Evolutionary conservation across 2,888 invertebrate species (phyloP).

Genomic region (Pseudococcus viburni): DNA sequence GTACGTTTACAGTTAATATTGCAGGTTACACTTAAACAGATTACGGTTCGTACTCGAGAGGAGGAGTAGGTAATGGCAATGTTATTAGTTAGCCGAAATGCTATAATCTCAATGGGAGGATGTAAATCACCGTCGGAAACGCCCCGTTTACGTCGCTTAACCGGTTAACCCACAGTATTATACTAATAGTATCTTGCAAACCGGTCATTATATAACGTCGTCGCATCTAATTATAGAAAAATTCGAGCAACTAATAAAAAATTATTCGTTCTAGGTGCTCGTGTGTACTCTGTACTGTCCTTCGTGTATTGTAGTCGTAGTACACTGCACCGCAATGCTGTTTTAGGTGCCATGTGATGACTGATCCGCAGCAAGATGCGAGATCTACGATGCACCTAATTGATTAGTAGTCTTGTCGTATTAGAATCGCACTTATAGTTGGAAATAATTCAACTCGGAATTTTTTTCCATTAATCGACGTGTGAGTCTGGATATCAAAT

Average conservation of each 20-base stretch:
- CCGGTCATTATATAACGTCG: conserved; percentile 53
- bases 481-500: too few relatives aligned
- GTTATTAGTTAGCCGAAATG: conserved; percentile 60
- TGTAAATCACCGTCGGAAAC: conserved; percentile 59
- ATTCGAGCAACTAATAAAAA: conserved; percentile 53
- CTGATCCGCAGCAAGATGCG: neutral
- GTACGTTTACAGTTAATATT: conserved; percentile 49
- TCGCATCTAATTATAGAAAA: conserved; percentile 53
- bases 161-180: conserved; percentile 57
- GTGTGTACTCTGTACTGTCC: neutral
- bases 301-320: neutral
- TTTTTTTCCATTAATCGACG: too few relatives aligned
- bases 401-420: too few relatives aligned
- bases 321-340: neutral
- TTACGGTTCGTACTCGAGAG: conserved; percentile 34
- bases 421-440: too few relatives aligned
- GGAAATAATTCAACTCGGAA: too few relatives aligned
- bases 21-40: conserved; percentile 53
- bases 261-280: conserved; percentile 33
- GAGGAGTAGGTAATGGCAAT: conserved; percentile 50
- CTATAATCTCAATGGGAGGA: conserved; percentile 58
- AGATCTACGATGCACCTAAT: neutral
- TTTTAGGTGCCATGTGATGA: too few relatives aligned
- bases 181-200: conserved; percentile 52
- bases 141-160: conserved; percentile 60